A percentile compares a stretch with the other conserved stretches of the same genome.
Evolutionary conservation across 2,113 vertebrate species (phyloP).

Genomic region (Condylura cristata): DNA sequence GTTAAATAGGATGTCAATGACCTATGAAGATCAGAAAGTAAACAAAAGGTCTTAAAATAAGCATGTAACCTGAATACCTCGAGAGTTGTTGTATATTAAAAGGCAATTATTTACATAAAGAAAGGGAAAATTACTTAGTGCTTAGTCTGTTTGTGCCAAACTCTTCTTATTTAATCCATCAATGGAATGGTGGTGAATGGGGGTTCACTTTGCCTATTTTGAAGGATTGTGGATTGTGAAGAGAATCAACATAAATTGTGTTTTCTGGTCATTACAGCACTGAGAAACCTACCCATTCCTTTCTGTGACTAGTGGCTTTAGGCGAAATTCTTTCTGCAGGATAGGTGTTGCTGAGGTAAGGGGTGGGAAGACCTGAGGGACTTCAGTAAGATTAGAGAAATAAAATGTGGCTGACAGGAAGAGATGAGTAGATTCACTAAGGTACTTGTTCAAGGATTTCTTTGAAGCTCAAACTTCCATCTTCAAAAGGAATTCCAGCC

Average conservation of each 20-base stretch:
- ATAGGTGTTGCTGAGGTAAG: not conserved
- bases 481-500: slow-evolving; percentile 55
- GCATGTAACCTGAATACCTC: slow-evolving; percentile 88
- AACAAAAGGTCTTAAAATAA: slow-evolving; percentile 93
- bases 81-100: slow-evolving; percentile 85
- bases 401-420: not conserved
- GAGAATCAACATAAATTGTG: not conserved
- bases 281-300: not conserved
- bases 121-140: slow-evolving; percentile 85
- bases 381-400: not conserved
- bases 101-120: slow-evolving; percentile 87
- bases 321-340: not conserved
- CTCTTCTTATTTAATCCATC: slow-evolving; percentile 77
- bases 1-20: slow-evolving; percentile 93
- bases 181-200: slow-evolving; percentile 60
- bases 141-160: slow-evolving; percentile 83
- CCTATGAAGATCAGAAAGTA: slow-evolving; percentile 92
- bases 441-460: not conserved
- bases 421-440: slow-evolving; percentile 27
- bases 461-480: slow-evolving; percentile 24
- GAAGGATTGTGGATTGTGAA: slow-evolving; percentile 52
- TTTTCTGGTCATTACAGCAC: not conserved
- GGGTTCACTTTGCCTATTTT: slow-evolving; percentile 46
- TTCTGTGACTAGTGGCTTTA: not conserved
- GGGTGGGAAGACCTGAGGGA: not conserved